Evolutionary conservation across 2,113 vertebrate species (phyloP), one percentile per base, ranked within the genome.

Genomic region (Nestor notabilis): DNA sequence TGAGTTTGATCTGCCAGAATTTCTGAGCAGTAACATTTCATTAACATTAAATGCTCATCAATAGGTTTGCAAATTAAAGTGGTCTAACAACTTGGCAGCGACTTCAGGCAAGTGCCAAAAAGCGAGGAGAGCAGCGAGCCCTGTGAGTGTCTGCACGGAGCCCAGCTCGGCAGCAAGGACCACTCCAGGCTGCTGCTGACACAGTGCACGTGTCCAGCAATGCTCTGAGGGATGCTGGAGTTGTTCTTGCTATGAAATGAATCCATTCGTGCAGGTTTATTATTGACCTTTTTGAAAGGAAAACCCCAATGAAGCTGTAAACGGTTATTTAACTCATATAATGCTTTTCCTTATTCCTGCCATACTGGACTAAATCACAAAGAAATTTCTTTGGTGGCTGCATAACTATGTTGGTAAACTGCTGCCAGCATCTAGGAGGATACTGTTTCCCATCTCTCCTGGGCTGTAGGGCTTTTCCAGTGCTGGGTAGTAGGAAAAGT

Each of bases 1-100:
- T 6, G 33, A 77, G 81, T 94, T 95, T 94, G 49, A 69, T 94
- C 94, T 91, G 79, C 64, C 19, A 72, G 85, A 92, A 85, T 70
- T 88, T 79, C 83, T 97, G 87, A 76, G 52, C 63, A 85, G 50
- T 64, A 83, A 39, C 43, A 28, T 87, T 93, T 85, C 65, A 79
- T 91, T 93, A 93, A 28, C 70, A 41, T 89, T 79, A 96, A 75
- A 55, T 23, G 37, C 70, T 82, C 14, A 0, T 82, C 72, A 75
- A 56, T 69, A 49, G 27, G 14, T 66, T 87, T 85, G 79, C 49
- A 85, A 80, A 61, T 79, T 71, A 13, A 71, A 95, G 52, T 8
- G 13, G 18, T 71, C 69, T 91, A 68, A 81, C 47, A 84, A 17
- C 84, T 85, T 91, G 33, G 7, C 29, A 27, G 49, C 87, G 68